Evolutionary conservation across 2,113 vertebrate genomes (phyloP).

Genomic region (Pseudolaguvia tuberculata): DNA sequence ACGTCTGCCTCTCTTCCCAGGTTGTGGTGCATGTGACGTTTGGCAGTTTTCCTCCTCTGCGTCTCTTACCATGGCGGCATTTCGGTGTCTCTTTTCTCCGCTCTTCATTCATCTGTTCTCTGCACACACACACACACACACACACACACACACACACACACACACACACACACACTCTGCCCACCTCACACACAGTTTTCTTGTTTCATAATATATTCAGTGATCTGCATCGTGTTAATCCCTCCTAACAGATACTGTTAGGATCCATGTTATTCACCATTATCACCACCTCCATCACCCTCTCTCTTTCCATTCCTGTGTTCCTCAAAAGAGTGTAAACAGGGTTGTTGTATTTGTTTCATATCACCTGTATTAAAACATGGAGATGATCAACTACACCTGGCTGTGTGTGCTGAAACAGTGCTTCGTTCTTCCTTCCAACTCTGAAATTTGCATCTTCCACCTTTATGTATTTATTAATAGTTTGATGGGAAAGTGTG

Average conservation of each 20-base stretch:
- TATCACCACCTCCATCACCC: neutral
- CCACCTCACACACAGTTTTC: conserved; percentile 54
- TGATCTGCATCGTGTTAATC: conserved; percentile 68
- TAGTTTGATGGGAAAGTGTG: neutral
- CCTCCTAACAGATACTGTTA: conserved; percentile 64
- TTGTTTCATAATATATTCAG: conserved; percentile 68
- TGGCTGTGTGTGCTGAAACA: conserved; percentile 59
- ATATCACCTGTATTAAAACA: conserved; percentile 75
- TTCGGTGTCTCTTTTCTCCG: neutral
- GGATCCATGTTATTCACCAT: conserved; percentile 64
- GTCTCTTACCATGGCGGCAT: conserved; percentile 51
- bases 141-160: too few species aligned
- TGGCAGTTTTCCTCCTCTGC: conserved; percentile 60
- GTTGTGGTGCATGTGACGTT: conserved; percentile 73
- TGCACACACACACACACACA: neutral
- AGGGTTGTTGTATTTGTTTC: conserved; percentile 76
- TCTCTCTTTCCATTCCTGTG: conserved; percentile 7
- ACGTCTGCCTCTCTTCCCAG: conserved; percentile 61
- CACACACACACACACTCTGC: too few species aligned
- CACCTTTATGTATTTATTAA: neutral
- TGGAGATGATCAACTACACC: conserved; percentile 65
- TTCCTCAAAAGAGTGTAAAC: conserved; percentile 60
- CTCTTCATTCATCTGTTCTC: conserved; percentile 44
- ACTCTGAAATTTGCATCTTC: conserved; percentile 8
- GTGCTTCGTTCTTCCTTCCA: neutral